A percentile compares a stretch with the other conserved stretches of the same genome.
phyloP scores from a whole-genome alignment of 2,113 vertebrate genomes.

The Chaetodon auriga region DNA sequence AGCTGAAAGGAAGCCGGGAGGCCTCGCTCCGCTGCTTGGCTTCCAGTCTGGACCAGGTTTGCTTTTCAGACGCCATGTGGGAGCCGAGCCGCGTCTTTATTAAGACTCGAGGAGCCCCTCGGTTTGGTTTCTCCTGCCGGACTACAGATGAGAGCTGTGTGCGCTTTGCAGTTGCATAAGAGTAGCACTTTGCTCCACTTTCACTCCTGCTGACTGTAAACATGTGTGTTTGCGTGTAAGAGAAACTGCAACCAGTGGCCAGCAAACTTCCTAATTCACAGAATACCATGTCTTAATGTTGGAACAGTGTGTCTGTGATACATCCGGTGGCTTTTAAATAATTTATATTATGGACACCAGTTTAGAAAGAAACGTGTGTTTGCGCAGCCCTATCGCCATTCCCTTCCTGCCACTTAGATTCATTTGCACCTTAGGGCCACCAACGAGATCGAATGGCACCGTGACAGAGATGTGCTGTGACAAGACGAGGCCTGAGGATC shows the following conservation, averaged over 20 bases:
- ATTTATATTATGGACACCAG: neutral
- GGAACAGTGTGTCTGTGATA: neutral
- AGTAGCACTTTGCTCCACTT: constrained; percentile 70
- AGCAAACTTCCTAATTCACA: constrained; percentile 59
- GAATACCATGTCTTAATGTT: neutral
- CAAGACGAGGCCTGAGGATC: constrained; percentile 54
- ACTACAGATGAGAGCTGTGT: constrained; percentile 75
- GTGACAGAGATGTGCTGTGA: constrained; percentile 55
- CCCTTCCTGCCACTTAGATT: constrained; percentile 34
- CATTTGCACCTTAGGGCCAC: constrained; percentile 45
- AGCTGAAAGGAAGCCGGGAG: constrained; percentile 61
- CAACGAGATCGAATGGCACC: constrained; percentile 35
- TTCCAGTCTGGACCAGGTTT: constrained; percentile 55
- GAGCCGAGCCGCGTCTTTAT: constrained; percentile 52
- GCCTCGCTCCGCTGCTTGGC: constrained; percentile 44
- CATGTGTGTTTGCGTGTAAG: constrained; percentile 32
- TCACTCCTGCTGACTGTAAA: constrained; percentile 47
- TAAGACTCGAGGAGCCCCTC: constrained; percentile 56
- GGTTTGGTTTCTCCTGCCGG: constrained; percentile 45
- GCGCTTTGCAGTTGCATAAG: constrained; percentile 68
- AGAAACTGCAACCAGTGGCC: constrained; percentile 49
- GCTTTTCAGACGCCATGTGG: constrained; percentile 67
- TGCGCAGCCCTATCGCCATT: neutral
- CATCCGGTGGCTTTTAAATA: neutral
- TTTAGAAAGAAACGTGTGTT: constrained; percentile 37